Percentiles rank a stretch among this genome's conserved stretches.
Evolutionary conservation across 1,140 invertebrate genomes (phyloP).

Genomic region (Aphelenchoides besseyi): DNA sequence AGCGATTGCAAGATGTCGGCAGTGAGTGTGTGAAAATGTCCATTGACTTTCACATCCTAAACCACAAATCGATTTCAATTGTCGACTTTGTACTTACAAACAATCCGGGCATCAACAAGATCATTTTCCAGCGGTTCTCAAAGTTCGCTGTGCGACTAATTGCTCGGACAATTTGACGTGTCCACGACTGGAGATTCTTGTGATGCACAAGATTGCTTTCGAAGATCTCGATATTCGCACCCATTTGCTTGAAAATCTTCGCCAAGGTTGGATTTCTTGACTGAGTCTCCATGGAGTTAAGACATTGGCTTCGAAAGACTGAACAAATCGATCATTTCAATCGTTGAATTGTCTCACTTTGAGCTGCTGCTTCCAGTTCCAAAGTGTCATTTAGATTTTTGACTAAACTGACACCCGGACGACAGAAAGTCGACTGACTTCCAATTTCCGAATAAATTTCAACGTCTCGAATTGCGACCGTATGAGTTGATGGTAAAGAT

Average conservation of each 20-base stretch:
- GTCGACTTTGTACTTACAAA: slow-evolving; percentile 30
- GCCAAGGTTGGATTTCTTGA: slow-evolving; percentile 34
- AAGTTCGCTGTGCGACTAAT: slow-evolving; percentile 22
- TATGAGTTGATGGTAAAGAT: slow-evolving; percentile 20
- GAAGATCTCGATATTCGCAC: slow-evolving; percentile 32
- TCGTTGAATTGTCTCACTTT: not conserved
- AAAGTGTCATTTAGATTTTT: slow-evolving; percentile 5
- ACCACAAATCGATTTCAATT: not conserved
- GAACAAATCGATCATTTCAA: not conserved
- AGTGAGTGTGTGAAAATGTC: slow-evolving; percentile 17
- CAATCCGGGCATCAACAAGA: slow-evolving; percentile 29
- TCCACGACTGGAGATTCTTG: slow-evolving; percentile 29
- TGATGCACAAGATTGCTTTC: slow-evolving; percentile 28
- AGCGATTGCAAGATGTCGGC: slow-evolving; percentile 28
- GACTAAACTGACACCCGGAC: slow-evolving; percentile 8
- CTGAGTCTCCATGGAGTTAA: slow-evolving; percentile 34
- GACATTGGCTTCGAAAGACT: slow-evolving; percentile 23
- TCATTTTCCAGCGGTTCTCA: slow-evolving; percentile 31
- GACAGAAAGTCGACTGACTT: slow-evolving; percentile 26
- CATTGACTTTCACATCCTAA: slow-evolving; percentile 25
- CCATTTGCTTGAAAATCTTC: slow-evolving; percentile 29
- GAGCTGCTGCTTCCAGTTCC: not conserved
- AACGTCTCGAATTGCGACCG: slow-evolving; percentile 10
- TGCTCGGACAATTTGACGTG: slow-evolving; percentile 16
- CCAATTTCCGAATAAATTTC: slow-evolving; percentile 38